Conservation (phyloP, 2,113 vertebrate species). For the Ia io region DNA sequence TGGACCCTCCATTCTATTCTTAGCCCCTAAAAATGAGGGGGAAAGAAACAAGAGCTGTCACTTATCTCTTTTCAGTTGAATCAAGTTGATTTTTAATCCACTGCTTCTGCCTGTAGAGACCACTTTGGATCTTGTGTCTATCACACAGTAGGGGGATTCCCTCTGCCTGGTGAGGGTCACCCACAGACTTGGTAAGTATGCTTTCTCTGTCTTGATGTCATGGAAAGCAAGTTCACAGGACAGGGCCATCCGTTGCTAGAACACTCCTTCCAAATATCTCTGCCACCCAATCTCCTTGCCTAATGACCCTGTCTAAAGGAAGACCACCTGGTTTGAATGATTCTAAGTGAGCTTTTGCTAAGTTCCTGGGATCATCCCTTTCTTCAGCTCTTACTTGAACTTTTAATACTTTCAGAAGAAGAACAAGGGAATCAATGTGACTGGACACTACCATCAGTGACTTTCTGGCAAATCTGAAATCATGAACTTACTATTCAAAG, state of each 20-base stretch:
- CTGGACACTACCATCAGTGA: not conserved
- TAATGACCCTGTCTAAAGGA: not conserved
- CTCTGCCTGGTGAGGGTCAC: not conserved
- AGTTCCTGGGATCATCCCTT: not conserved
- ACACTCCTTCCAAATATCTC: not conserved
- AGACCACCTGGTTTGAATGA: not conserved
- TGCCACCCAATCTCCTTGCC: not conserved
- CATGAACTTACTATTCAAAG: not conserved
- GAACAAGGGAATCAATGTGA: not conserved
- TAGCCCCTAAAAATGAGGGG: not conserved
- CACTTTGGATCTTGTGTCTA: not conserved
- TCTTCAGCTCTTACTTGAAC: not conserved
- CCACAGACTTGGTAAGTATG: not conserved
- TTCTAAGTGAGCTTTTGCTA: not conserved
- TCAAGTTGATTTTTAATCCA: not conserved
- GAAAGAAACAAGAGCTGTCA: not conserved
- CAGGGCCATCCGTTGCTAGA: not conserved
- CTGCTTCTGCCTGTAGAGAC: not conserved
- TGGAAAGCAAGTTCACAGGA: not conserved
- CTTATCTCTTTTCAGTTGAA: not conserved
- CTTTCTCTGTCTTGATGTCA: not conserved
- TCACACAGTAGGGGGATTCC: not conserved
- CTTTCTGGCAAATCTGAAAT: not conserved
- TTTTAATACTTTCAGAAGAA: not conserved
- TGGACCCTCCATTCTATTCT: not conserved